Percentiles rank a stretch among this genome's conserved stretches.
Evolutionary conservation across 2,797 vertebrate genomes (phyloP).

Genomic region (Gymnocypris eckloni): DNA sequence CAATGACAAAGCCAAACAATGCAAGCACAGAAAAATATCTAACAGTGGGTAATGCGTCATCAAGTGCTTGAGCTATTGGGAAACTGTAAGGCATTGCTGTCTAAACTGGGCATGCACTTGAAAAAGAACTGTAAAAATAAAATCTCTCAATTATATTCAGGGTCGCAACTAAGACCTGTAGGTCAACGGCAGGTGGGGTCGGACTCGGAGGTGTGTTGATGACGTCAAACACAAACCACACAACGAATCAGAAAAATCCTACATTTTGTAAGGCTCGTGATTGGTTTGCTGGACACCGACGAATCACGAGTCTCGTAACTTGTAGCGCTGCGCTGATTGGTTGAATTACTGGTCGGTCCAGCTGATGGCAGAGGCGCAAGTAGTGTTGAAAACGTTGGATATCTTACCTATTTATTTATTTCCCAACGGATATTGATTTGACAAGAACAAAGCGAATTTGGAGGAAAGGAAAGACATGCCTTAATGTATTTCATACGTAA

Average conservation of each 20-base stretch:
- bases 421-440: neutral
- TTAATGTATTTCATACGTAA: constrained; percentile 77
- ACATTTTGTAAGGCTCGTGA: neutral
- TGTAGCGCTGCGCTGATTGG: constrained; percentile 66
- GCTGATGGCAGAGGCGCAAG: constrained; percentile 65
- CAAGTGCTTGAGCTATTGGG: neutral
- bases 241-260: constrained; percentile 6
- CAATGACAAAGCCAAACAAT: constrained; percentile 26
- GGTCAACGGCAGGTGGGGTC: neutral
- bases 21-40: neutral
- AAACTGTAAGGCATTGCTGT: neutral
- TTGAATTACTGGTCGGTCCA: neutral
- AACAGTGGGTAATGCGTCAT: neutral
- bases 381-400: constrained; percentile 39
- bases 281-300: neutral
- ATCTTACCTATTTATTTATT: constrained; percentile 33
- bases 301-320: constrained; percentile 13
- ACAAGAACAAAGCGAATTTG: neutral
- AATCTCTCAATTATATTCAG: neutral
- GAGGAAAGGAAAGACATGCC: constrained; percentile 62
- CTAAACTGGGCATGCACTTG: neutral
- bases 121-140: neutral
- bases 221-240: neutral
- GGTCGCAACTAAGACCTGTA: neutral
- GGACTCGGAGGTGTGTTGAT: neutral